A percentile compares a stretch with the other conserved stretches of the same genome.
Conservation (phyloP, 2,797 vertebrate genomes). For the Coccyzus lansbergi region DNA sequence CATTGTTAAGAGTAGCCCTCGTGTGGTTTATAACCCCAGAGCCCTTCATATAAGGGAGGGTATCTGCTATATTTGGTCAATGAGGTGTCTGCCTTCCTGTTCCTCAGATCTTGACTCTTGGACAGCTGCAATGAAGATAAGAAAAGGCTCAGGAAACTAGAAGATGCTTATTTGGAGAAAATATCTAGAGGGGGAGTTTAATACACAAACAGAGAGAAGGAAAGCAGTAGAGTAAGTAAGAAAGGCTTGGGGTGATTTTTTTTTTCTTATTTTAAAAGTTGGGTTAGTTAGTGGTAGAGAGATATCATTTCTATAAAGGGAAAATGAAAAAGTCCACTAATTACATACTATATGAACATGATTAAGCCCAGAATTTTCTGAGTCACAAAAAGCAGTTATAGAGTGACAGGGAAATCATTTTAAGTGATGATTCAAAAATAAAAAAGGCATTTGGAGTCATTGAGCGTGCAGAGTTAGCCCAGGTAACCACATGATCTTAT, state of each 20-base stretch:
- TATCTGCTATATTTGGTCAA: constrained; percentile 51
- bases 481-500: constrained; percentile 73
- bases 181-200: constrained; percentile 47
- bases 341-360: constrained; percentile 20
- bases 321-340: constrained; percentile 62
- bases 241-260: constrained; percentile 45
- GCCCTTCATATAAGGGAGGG: background rate
- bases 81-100: constrained; percentile 27
- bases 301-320: constrained; percentile 5
- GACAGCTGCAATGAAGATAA: constrained; percentile 52
- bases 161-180: constrained; percentile 44
- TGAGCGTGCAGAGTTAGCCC: constrained; percentile 68
- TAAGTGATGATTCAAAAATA: constrained; percentile 69
- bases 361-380: constrained; percentile 59
- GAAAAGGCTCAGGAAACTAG: constrained; percentile 60
- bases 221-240: constrained; percentile 40
- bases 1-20: background rate
- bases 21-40: background rate
- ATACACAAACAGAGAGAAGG: constrained; percentile 47
- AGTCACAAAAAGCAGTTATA: constrained; percentile 62
- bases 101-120: constrained; percentile 53
- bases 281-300: constrained; percentile 18
- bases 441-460: constrained; percentile 66
- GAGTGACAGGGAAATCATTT: constrained; percentile 64
- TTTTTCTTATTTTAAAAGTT: constrained; percentile 22